Evolutionary conservation across 2,888 invertebrate species (phyloP), one percentile per base, ranked within the genome.

Genomic region (Heliconius aoede): DNA sequence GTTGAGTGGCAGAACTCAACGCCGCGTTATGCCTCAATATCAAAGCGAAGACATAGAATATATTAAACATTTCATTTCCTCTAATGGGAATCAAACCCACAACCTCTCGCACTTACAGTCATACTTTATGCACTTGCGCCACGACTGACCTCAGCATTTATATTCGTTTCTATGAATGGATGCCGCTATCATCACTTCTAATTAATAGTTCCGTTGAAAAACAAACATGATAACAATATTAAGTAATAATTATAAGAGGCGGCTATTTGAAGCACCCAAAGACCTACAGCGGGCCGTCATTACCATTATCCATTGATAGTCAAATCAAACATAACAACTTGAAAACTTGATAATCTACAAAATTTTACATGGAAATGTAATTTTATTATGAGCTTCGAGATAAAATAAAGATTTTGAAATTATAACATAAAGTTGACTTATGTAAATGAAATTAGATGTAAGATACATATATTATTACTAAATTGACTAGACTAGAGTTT

Each of bases 231-330:
- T 64, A 72, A 55, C 36, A 55, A 74, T 76, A 74, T 79, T 72
- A 77, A 79, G n/a, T 64, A 76, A 67, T 69, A 74, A 75, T 78
- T 72, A 76, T 72, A 73, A 24, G 72, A 72, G 64, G 55, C 67
- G 58, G 67, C 72, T 55, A 78, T 79, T 76, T 71, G 18, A 75
- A 80, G 26, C 60, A 76, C 75, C 67, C 73, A 36, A 51, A 75
- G 76, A 80, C 80, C 76, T 80, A 78, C 80, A 80, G 78, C 80
- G 28, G 76, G 67, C 72, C 11, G 61, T 55, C 76, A 76, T 80
- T 76, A 80, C 67, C 65, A 78, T 76, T 78, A 80, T 80, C 80
- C 74, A 61, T 46, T 62, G 76, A 75, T 74, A 67, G 78, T 78
- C 68, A 64, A 76, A 75, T 76, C 73, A 61, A 65, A 78, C n/a